Conservation (phyloP, 2,888 invertebrate genomes). For the Leptopilina syphax region DNA sequence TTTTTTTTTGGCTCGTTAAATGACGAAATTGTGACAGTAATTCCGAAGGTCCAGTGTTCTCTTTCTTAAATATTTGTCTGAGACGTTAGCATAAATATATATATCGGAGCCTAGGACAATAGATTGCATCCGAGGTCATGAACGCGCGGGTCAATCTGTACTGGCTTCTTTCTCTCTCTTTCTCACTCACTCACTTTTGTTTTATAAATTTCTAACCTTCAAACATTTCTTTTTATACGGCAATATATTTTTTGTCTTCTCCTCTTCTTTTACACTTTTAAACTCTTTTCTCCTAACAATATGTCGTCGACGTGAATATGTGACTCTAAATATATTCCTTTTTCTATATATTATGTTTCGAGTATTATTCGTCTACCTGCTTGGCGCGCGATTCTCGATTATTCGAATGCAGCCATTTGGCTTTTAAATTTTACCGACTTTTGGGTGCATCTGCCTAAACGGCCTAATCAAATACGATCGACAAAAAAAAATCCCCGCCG, state of each 20-base stretch:
- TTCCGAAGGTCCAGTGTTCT: no score
- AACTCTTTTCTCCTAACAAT: no score
- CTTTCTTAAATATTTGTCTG: no score
- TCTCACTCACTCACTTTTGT: no score
- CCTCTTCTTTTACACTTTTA: neutral
- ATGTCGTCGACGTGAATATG: neutral
- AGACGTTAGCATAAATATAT: neutral
- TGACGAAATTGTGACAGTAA: no score
- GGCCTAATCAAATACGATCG: slow-evolving; percentile 28
- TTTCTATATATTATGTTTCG: slow-evolving; percentile 32
- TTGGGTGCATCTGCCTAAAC: slow-evolving; percentile 64
- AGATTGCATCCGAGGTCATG: slow-evolving; percentile 35
- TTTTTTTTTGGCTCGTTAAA: no score
- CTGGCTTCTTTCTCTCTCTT: neutral
- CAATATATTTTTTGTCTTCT: slow-evolving; percentile 1
- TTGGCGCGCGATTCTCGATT: slow-evolving; percentile 43
- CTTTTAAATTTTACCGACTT: slow-evolving; percentile 61
- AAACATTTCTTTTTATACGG: neutral
- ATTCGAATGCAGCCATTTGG: slow-evolving; percentile 64
- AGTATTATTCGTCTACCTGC: neutral
- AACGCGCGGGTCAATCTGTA: slow-evolving; percentile 31
- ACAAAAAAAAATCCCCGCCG: neutral
- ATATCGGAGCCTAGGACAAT: slow-evolving; percentile 39
- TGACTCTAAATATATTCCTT: slow-evolving; percentile 57
- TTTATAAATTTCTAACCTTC: slow-evolving; percentile 8